phyloP scores from a whole-genome alignment of 2,888 invertebrate species.

The Pyrocoelia pectoralis region DNA sequence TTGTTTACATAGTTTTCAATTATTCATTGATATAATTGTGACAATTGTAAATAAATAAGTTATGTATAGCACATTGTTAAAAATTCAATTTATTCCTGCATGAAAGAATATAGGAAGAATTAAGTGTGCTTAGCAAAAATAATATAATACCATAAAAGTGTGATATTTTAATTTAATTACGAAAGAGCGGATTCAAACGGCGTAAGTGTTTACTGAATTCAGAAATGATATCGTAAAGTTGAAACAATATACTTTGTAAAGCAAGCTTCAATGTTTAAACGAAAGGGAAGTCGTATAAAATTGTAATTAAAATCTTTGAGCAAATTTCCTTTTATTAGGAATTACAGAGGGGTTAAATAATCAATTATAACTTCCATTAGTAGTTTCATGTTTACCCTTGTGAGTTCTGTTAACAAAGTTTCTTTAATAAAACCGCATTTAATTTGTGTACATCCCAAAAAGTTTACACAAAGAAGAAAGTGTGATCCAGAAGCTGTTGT shows the following conservation, averaged over 20 bases:
- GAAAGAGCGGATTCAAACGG: too few species aligned
- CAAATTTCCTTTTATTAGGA: background rate
- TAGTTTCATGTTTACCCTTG: conserved; percentile 3
- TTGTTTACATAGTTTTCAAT: too few species aligned
- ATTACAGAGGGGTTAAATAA: conserved; percentile 2
- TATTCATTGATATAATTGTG: too few species aligned
- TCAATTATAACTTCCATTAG: conserved; percentile 9
- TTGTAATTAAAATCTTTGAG: conserved; percentile 6
- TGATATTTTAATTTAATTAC: too few species aligned
- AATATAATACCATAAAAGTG: too few species aligned
- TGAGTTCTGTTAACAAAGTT: background rate
- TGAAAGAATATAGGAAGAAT: too few species aligned
- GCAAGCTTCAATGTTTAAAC: background rate
- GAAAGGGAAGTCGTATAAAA: background rate
- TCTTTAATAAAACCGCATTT: background rate
- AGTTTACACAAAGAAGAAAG: background rate
- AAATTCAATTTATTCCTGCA: too few species aligned
- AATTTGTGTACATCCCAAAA: background rate
- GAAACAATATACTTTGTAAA: background rate
- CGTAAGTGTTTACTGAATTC: too few species aligned
- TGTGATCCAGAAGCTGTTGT: background rate
- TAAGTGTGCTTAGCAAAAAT: too few species aligned
- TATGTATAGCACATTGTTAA: too few species aligned
- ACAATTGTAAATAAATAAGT: too few species aligned
- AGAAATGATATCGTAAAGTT: too few species aligned